Conservation (phyloP, 2,888 invertebrate species). For the Bedellia somnulentella region DNA sequence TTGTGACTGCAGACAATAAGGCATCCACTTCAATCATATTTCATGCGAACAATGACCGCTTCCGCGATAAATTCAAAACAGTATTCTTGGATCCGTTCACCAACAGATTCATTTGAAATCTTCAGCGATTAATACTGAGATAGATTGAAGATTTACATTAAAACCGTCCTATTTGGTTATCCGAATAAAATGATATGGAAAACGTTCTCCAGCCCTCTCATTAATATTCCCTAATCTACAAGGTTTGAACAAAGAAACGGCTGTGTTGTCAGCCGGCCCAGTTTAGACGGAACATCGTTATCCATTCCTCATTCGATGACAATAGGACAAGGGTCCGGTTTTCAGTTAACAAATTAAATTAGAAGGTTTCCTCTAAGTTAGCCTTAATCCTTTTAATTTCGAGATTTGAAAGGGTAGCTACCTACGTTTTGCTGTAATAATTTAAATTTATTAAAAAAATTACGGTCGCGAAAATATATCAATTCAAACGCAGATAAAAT, state of each 20-base stretch:
- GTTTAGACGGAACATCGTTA: slow-evolving; percentile 21
- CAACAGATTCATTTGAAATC: too few species aligned
- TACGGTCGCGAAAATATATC: too few species aligned
- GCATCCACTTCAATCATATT: slow-evolving; percentile 37
- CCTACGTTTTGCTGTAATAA: too few species aligned
- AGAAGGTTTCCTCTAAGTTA: slow-evolving; percentile 20
- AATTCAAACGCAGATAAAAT: too few species aligned
- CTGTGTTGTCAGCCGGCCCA: slow-evolving; percentile 16
- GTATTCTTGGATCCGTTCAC: too few species aligned
- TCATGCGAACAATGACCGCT: slow-evolving; percentile 36
- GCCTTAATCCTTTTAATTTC: slow-evolving; percentile 34
- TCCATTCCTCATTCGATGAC: slow-evolving; percentile 32
- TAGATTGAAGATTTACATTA: too few species aligned
- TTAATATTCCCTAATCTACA: slow-evolving; percentile 35
- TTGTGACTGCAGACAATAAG: slow-evolving; percentile 37
- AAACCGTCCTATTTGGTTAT: too few species aligned
- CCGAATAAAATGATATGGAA: slow-evolving; percentile 22
- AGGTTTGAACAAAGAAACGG: slow-evolving; percentile 28
- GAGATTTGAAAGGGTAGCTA: slow-evolving; percentile 34
- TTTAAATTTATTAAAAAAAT: too few species aligned
- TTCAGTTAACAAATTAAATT: slow-evolving; percentile 9
- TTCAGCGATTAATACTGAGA: too few species aligned
- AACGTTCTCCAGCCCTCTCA: slow-evolving; percentile 24
- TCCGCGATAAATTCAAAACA: too few species aligned
- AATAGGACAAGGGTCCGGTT: slow-evolving; percentile 21